These are phyloP conservation scores for Hirundichthys speculiger DNA, from an alignment of 2,113 vertebrate species.

Conservation along the genomic window DNA sequence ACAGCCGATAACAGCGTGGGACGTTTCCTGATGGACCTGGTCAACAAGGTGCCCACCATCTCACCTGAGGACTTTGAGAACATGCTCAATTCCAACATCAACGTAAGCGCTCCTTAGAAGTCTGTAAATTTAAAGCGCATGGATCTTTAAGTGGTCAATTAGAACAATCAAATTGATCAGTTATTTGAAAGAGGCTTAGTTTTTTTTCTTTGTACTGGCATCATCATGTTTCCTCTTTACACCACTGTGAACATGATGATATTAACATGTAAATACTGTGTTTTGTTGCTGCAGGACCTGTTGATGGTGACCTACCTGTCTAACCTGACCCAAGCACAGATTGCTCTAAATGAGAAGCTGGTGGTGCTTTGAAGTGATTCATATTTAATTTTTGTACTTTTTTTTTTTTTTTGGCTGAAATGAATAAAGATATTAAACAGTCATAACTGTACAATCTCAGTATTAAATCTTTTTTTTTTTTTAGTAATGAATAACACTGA, in stretches of 20 bases:
- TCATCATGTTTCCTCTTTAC: neutral
- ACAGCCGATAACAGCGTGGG: slow-evolving; percentile 95
- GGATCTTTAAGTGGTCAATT: neutral
- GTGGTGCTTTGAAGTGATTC: slow-evolving; percentile 76
- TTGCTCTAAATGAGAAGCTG: slow-evolving; percentile 94
- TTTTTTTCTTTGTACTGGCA: neutral
- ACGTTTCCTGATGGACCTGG: slow-evolving; percentile 95
- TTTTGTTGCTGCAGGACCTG: slow-evolving; percentile 83
- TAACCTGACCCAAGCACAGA: slow-evolving; percentile 95
- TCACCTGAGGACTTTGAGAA: slow-evolving; percentile 95
- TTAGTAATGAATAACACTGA: too few species aligned
- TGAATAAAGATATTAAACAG: slow-evolving; percentile 67
- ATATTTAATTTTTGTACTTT: slow-evolving; percentile 68
- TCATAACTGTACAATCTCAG: slow-evolving; percentile 11
- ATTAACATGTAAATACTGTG: slow-evolving; percentile 44
- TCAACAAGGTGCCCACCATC: slow-evolving; percentile 98
- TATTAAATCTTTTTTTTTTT: too few species aligned
- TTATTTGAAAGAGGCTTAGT: too few species aligned
- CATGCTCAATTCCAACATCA: slow-evolving; percentile 99
- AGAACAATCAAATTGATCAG: neutral
- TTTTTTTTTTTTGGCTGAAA: slow-evolving; percentile 47
- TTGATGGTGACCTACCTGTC: slow-evolving; percentile 97
- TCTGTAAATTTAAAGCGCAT: neutral
- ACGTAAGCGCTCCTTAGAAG: slow-evolving; percentile 81
- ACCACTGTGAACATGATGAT: too few species aligned